Percentiles rank a stretch among this genome's conserved stretches.
These are phyloP conservation scores for Frankliniella intonsa DNA, from an alignment of 2,888 invertebrate genomes.

Conservation along the genomic window DNA sequence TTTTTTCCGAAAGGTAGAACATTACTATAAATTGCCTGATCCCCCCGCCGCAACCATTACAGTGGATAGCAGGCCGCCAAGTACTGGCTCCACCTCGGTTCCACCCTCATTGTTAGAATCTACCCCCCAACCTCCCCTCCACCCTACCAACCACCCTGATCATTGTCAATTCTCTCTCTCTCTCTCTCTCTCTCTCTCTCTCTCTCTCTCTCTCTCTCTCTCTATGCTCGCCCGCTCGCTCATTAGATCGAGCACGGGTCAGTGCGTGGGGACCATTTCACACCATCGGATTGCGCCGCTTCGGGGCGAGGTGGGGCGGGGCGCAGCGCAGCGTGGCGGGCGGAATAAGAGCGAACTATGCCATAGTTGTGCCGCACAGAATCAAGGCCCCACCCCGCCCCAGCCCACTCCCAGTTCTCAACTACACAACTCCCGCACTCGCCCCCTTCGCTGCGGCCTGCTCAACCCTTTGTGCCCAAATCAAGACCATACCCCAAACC, in stretches of 20 bases:
- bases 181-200: background rate
- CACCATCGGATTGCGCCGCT: background rate
- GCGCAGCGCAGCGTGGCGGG: background rate
- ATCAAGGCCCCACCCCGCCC: background rate
- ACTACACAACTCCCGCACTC: background rate
- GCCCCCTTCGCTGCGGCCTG: background rate
- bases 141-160: no score
- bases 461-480: conserved; percentile 11
- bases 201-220: background rate
- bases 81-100: no score
- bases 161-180: no score
- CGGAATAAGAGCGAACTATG: background rate
- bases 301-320: background rate
- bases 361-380: background rate
- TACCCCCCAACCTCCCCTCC: no score
- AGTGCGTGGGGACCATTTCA: background rate
- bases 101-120: no score
- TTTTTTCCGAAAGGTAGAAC: no score
- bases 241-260: background rate
- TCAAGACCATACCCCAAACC: background rate
- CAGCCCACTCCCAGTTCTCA: background rate
- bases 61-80: no score
- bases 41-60: no score
- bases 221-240: background rate
- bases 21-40: no score